phyloP scores from a whole-genome alignment of 1,140 invertebrate genomes.

The Platyscapa corneri region DNA sequence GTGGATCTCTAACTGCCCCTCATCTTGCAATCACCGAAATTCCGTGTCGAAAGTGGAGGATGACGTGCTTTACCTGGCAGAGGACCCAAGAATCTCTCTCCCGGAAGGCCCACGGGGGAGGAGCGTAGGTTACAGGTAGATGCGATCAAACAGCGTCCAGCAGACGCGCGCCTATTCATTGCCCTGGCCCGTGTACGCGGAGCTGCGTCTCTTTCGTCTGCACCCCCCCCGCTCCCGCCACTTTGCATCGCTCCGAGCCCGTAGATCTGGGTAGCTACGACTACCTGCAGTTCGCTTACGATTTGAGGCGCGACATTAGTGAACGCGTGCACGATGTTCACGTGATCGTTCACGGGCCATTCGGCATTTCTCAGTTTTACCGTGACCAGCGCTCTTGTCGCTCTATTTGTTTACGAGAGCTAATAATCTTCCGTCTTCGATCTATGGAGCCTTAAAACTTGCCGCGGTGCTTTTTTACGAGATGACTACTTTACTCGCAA shows the following conservation, averaged over 20 bases:
- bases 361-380: background rate
- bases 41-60: background rate
- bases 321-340: background rate
- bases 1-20: too few species aligned
- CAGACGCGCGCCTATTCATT: background rate
- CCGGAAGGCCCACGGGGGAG: background rate
- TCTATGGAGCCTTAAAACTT: background rate
- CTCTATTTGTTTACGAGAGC: constrained; percentile 3
- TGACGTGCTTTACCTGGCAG: constrained; percentile 45
- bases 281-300: background rate
- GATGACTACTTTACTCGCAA: background rate
- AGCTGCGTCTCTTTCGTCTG: too few species aligned
- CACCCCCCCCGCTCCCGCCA: too few species aligned
- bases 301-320: background rate
- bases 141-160: background rate
- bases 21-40: constrained; percentile 48
- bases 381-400: background rate
- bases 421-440: background rate
- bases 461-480: background rate
- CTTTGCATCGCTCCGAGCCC: background rate
- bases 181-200: background rate
- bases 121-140: constrained; percentile 8
- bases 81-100: background rate
- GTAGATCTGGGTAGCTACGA: background rate
- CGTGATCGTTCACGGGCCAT: too few species aligned